phyloP scores from a whole-genome alignment of 2,888 invertebrate genomes.

The Harpalus rufipes region DNA sequence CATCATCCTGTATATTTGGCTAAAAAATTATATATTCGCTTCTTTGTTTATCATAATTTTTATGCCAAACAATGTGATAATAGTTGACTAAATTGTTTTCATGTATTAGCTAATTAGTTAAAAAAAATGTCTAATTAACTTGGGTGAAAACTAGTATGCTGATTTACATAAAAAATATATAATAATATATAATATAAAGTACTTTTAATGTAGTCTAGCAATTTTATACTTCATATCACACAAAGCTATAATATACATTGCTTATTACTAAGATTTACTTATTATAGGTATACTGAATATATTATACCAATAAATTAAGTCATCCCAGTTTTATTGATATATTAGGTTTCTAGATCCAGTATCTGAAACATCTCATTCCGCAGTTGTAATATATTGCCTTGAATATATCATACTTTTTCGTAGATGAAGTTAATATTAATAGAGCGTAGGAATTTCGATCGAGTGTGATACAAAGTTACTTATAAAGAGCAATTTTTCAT shows the following conservation, averaged over 20 bases:
- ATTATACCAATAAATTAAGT: constrained; percentile 5
- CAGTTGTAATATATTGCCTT: neutral
- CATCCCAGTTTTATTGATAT: neutral
- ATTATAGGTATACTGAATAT: neutral
- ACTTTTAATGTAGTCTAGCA: too few relatives aligned
- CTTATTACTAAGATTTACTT: neutral
- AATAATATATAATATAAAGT: too few relatives aligned
- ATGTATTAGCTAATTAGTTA: too few relatives aligned
- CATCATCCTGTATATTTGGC: too few relatives aligned
- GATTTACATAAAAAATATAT: too few relatives aligned
- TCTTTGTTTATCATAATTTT: too few relatives aligned
- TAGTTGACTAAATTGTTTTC: too few relatives aligned
- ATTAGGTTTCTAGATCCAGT: neutral
- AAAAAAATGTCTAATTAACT: too few relatives aligned
- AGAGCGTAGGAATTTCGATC: constrained; percentile 22
- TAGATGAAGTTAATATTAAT: constrained; percentile 48
- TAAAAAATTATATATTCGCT: too few relatives aligned
- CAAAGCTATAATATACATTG: too few relatives aligned
- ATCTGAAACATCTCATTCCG: neutral
- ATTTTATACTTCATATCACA: neutral
- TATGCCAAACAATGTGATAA: too few relatives aligned
- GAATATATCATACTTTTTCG: constrained; percentile 28
- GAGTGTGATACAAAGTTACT: constrained; percentile 40
- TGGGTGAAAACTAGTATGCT: too few relatives aligned
- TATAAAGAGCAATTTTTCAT: constrained; percentile 47